A percentile compares a stretch with the other conserved stretches of the same genome.
phyloP scores from a whole-genome alignment of 2,888 invertebrate genomes.

The Corythucha ciliata region DNA sequence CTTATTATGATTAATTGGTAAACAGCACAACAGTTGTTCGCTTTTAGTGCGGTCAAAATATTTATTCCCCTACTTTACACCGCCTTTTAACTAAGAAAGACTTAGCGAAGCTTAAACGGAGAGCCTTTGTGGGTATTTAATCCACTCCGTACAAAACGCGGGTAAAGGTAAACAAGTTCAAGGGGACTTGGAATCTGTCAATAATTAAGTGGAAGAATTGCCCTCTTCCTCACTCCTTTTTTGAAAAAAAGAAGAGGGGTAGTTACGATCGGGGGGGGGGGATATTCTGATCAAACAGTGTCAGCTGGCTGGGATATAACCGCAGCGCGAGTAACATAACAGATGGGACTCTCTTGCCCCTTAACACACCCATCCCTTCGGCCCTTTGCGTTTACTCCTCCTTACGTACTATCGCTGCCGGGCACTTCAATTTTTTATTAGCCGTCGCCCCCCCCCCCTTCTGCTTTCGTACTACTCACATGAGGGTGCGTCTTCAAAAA shows the following conservation, averaged over 20 bases:
- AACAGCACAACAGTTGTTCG: too few relatives aligned
- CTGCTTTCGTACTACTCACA: too few relatives aligned
- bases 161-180: neutral
- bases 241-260: constrained; percentile 17
- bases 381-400: constrained; percentile 6
- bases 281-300: constrained; percentile 24
- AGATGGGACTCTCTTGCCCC: neutral
- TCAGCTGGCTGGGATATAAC: constrained; percentile 20
- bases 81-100: too few relatives aligned
- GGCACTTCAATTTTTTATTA: constrained; percentile 27
- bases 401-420: too few relatives aligned
- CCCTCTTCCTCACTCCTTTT: constrained; percentile 4
- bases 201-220: constrained; percentile 25
- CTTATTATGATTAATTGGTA: too few relatives aligned
- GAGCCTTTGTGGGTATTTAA: constrained; percentile 5
- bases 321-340: constrained; percentile 1
- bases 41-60: too few relatives aligned
- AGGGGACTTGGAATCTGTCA: constrained; percentile 20
- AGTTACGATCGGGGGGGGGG: too few relatives aligned
- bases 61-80: too few relatives aligned
- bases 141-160: neutral
- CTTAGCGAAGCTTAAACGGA: too few relatives aligned
- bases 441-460: too few relatives aligned
- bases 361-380: constrained; percentile 7
- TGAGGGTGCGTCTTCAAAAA: too few relatives aligned